These are phyloP conservation scores for Dasyurus viverrinus DNA, from an alignment of 2,113 vertebrate genomes.

Conservation along the genomic window DNA sequence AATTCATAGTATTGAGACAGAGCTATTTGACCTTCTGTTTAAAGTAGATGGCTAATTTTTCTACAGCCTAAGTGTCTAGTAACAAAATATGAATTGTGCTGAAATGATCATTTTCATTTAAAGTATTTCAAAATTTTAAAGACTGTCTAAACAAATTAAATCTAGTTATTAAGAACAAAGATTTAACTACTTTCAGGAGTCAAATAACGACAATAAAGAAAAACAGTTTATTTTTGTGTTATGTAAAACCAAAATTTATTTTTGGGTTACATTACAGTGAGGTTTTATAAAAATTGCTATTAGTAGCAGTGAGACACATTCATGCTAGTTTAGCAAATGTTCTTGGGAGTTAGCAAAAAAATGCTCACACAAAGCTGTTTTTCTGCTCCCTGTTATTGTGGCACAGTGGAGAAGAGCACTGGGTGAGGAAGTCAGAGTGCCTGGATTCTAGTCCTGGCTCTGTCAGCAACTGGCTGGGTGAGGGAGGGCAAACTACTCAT, in stretches of 20 bases:
- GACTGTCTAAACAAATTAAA: constrained; percentile 31
- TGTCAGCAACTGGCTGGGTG: background rate
- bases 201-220: constrained; percentile 39
- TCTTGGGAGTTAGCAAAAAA: constrained; percentile 47
- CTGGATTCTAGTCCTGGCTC: background rate
- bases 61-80: background rate
- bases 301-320: constrained; percentile 55
- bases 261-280: constrained; percentile 51
- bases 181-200: constrained; percentile 40
- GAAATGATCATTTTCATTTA: background rate
- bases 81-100: background rate
- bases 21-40: constrained; percentile 5
- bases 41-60: constrained; percentile 10
- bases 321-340: constrained; percentile 38
- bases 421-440: background rate
- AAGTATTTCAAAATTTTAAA: constrained; percentile 40
- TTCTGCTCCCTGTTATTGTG: constrained; percentile 18
- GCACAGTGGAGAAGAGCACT: background rate
- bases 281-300: constrained; percentile 67
- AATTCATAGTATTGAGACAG: constrained; percentile 32
- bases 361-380: constrained; percentile 46
- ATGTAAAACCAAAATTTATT: constrained; percentile 62
- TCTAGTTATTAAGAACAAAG: constrained; percentile 41
- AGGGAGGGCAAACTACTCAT: background rate
- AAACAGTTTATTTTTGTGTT: constrained; percentile 43